Evolutionary conservation across 2,888 invertebrate species (phyloP).

Genomic region (Oeneis ivallda): DNA sequence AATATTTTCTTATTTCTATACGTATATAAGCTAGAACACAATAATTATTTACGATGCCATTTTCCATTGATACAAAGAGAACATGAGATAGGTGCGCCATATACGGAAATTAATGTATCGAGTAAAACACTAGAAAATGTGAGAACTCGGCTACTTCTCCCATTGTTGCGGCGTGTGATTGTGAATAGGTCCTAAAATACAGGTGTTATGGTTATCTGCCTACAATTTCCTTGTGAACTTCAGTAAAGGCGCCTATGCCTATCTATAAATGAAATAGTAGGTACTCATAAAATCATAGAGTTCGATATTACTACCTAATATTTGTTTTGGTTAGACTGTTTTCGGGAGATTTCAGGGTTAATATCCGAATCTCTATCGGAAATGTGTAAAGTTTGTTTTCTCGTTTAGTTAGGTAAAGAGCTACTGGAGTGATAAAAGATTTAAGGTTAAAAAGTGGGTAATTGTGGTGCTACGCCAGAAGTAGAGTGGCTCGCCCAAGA

Average conservation of each 20-base stretch:
- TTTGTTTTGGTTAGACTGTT: no score
- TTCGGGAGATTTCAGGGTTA: no score
- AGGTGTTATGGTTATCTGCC: slow-evolving; percentile 32
- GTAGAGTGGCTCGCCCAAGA: no score
- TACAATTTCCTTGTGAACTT: slow-evolving; percentile 31
- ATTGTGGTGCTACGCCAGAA: no score
- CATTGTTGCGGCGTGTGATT: slow-evolving; percentile 48
- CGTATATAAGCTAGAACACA: background rate
- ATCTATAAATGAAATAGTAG: no score
- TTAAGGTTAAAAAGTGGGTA: background rate
- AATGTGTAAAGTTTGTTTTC: no score
- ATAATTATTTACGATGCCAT: background rate
- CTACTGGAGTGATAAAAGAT: no score
- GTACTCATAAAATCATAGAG: no score
- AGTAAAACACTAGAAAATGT: slow-evolving; percentile 37
- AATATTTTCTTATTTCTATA: slow-evolving; percentile 13
- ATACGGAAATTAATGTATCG: slow-evolving; percentile 22
- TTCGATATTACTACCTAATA: no score
- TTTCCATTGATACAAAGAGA: slow-evolving; percentile 20
- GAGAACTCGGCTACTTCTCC: slow-evolving; percentile 51
- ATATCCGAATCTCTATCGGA: no score
- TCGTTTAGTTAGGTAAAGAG: no score
- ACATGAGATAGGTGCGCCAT: slow-evolving; percentile 17
- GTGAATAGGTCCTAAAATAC: slow-evolving; percentile 18
- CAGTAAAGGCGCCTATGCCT: background rate